Evolutionary conservation across 2,888 invertebrate genomes (phyloP), one percentile per base, ranked within the genome.

Genomic region (Galeopsomyia nigrocyanea): DNA sequence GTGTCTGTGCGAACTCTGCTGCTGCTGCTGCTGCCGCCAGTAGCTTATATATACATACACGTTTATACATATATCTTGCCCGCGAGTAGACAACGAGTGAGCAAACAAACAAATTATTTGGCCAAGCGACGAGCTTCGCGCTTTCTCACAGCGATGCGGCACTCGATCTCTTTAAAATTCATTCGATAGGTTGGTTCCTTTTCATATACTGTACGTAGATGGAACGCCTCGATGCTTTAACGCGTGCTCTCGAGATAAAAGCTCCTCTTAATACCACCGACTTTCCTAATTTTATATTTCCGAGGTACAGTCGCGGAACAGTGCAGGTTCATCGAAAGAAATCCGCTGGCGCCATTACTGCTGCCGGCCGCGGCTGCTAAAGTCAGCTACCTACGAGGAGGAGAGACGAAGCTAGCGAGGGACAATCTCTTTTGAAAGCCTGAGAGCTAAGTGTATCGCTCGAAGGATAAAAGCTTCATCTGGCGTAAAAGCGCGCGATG

Each of bases 351-450:
- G 26, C 26, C 5, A n/a, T n/a, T n/a, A n/a, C n/a, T n/a, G n/a
- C n/a, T n/a, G n/a, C n/a, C n/a, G n/a, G n/a, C n/a, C n/a, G 19
- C 16, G 49, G 50, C 57, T 26, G 50, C 39, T 61, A 63, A 56
- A 57, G 39, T 39, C 31, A 47, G 63, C 56, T 69, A 56, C 56
- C 50, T n/a, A n/a, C n/a, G n/a, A n/a, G n/a, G n/a, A n/a, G n/a
- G n/a, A 57, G 50, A 57, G 21, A 39, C 21, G 57, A 49, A 63
- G 56, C 47, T 19, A 68, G 26, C n/a, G 47, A 62, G 31, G 10
- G 62, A 50, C 55, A 22, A 68, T 68, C 62, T 21, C 64, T 64
- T 70, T 64, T 53, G 58, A 70, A 64, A 69, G 5, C 58, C 22
- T 3, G 26, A n/a, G 14, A 46, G 50, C 46, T 10, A 57, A 50